These are phyloP conservation scores for Sturmia bella DNA, from an alignment of 2,888 invertebrate genomes.

Conservation along the genomic window DNA sequence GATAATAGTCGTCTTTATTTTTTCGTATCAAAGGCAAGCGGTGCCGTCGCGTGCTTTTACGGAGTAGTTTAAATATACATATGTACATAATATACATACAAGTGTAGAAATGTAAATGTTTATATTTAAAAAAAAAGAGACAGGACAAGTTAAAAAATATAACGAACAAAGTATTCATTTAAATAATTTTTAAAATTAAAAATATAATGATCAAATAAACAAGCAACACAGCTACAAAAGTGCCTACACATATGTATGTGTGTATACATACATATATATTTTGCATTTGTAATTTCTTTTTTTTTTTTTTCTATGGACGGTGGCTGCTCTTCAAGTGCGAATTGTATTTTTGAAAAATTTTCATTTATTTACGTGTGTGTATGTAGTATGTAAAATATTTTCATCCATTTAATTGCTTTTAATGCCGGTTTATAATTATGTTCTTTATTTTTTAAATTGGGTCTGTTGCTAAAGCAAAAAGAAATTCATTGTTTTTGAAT, in stretches of 20 bases:
- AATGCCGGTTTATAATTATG: conserved; percentile 19
- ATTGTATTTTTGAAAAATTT: conserved; percentile 40
- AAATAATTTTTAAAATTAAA: conserved; percentile 34
- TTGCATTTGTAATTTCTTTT: conserved; percentile 36
- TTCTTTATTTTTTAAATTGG: conserved; percentile 22
- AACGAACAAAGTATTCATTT: conserved; percentile 30
- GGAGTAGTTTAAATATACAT: conserved; percentile 40
- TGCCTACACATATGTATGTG: neutral
- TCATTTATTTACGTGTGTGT: conserved; percentile 4
- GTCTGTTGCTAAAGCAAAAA: conserved; percentile 28
- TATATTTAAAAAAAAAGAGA: conserved; percentile 12
- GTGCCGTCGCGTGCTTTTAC: conserved; percentile 53
- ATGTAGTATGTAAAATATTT: conserved; percentile 10
- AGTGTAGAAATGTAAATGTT: conserved; percentile 13
- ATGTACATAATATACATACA: conserved; percentile 22
- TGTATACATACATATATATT: neutral
- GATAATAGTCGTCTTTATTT: conserved; percentile 68
- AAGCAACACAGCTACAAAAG: neutral
- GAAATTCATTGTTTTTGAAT: conserved; percentile 41
- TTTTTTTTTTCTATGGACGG: conserved; percentile 26
- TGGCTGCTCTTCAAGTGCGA: conserved; percentile 43
- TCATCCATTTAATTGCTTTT: conserved; percentile 3
- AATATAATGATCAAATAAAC: conserved; percentile 2
- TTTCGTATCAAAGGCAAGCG: conserved; percentile 39
- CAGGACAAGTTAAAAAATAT: conserved; percentile 32